Evolutionary conservation across 2,797 vertebrate genomes (phyloP).

Genomic region (Miichthys miiuy): DNA sequence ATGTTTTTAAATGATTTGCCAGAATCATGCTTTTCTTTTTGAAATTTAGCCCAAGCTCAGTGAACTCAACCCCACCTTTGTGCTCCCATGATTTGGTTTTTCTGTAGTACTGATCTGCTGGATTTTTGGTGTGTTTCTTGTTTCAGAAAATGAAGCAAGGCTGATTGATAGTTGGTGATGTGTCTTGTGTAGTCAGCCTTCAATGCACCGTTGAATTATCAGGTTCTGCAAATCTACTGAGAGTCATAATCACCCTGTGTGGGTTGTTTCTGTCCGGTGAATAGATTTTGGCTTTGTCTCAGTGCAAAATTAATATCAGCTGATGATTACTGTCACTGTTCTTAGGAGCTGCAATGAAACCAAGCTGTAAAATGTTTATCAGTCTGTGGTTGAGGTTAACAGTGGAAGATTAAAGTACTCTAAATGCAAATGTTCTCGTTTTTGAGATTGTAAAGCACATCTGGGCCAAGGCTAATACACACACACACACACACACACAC

Average conservation of each 20-base stretch:
- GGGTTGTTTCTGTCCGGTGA: constrained; percentile 46
- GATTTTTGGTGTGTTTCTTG: constrained; percentile 32
- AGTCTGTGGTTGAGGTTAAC: constrained; percentile 46
- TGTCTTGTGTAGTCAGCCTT: constrained; percentile 28
- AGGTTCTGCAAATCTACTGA: constrained; percentile 46
- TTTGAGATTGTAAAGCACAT: constrained; percentile 42
- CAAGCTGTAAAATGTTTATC: constrained; percentile 36
- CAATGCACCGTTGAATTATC: constrained; percentile 42
- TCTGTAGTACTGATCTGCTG: constrained; percentile 40
- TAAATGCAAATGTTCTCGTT: constrained; percentile 67
- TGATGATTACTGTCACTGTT: constrained; percentile 36
- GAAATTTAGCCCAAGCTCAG: constrained; percentile 17
- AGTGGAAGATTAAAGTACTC: constrained; percentile 41
- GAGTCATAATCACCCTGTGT: constrained; percentile 55
- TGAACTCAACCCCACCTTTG: constrained; percentile 56
- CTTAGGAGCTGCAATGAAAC: constrained; percentile 20
- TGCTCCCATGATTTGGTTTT: constrained; percentile 29
- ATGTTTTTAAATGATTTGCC: constrained; percentile 13
- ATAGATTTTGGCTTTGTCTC: constrained; percentile 52
- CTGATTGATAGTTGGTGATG: constrained; percentile 47
- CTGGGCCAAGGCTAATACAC: constrained; percentile 13
- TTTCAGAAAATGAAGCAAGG: constrained; percentile 28
- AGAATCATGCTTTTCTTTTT: background rate
- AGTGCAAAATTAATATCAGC: constrained; percentile 31
- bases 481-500: constrained; percentile 1